Base-by-base conservation (phyloP, 2,113 vertebrate genomes). In the Acanthochromis polyacanthus region DNA sequence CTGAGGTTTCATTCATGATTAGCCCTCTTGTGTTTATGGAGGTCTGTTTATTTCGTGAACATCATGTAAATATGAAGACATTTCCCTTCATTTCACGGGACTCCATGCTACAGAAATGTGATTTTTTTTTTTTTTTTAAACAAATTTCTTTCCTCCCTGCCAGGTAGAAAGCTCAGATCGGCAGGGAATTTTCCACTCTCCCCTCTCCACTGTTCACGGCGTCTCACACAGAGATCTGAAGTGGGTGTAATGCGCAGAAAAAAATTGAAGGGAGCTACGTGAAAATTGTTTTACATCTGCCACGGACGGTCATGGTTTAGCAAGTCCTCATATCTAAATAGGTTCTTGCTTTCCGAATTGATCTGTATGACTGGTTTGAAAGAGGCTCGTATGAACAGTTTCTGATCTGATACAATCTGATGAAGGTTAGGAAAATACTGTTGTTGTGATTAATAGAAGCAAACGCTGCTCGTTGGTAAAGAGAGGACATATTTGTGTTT, bases 1-100 rank as follows among this genome's bases (percentile, higher is more conserved):
- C 63, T 78, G 80, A 83, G 73, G 76, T 83, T 81, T 81, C 61
- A 75, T 50, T 77, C 80, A 58, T 79, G 74, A 84, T 89, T 75
- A 60, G 36, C 20, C 23, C 12, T 11, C 23, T 17, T 73, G 68
- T 78, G 56, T 62, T 63, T 80, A 77, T 67, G 64, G 50, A 74
- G 59, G 7, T 48, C 20, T 86, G 81, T 85, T 90, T 84, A 80
- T 83, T 83, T 85, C 9, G 71, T 57, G 48, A 52, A 53, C 67
- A 20, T 86, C 81, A 36, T 56, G 38, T 84, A 89, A 87, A 87
- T 87, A 72, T 80, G 38, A 71, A 69, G 53, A 83, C 53, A 36
- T 48, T 77, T 53, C 22, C 28, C 16, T 25, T 52, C 2, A 2
- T 76, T 64, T 81, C 59, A n/a, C 14, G 53, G 62, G 71, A 66